A percentile compares a stretch with the other conserved stretches of the same genome.
These are phyloP conservation scores for Turritopsis dohrnii DNA, from an alignment of 30 jellyfish, hydroid and myxozoan genomes.

Conservation along the genomic window DNA sequence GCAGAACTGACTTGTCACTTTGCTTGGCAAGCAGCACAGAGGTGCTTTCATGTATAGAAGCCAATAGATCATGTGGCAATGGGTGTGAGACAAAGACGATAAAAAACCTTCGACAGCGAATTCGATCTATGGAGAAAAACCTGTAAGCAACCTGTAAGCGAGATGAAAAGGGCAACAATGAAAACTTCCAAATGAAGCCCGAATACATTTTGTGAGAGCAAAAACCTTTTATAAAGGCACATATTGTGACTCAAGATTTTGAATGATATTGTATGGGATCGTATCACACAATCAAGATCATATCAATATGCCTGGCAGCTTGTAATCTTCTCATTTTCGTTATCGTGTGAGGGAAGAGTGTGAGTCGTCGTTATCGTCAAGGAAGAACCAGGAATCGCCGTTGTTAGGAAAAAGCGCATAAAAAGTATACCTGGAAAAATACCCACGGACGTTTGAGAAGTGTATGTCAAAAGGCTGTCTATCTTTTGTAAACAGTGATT, in stretches of 20 bases:
- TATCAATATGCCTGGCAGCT: not conserved
- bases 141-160: not conserved
- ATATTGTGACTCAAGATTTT: not conserved
- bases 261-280: not conserved
- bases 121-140: not conserved
- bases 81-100: not conserved
- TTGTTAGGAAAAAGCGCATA: too few relatives aligned
- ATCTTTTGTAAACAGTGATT: too few relatives aligned
- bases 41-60: not conserved
- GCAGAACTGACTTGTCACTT: not conserved
- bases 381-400: too few relatives aligned
- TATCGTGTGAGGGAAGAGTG: not conserved
- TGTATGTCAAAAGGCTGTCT: too few relatives aligned
- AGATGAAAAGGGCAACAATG: too few relatives aligned
- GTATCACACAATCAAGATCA: not conserved
- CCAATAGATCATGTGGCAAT: not conserved
- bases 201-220: too few relatives aligned
- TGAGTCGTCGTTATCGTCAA: too few relatives aligned
- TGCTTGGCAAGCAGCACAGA: not conserved
- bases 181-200: too few relatives aligned
- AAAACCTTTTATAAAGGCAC: too few relatives aligned
- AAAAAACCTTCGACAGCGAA: not conserved
- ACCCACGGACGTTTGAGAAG: too few relatives aligned
- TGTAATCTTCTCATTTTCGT: not conserved
- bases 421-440: too few relatives aligned